These are phyloP conservation scores for Sciaenops ocellatus DNA, from an alignment of 2,797 vertebrate genomes.

Conservation along the genomic window DNA sequence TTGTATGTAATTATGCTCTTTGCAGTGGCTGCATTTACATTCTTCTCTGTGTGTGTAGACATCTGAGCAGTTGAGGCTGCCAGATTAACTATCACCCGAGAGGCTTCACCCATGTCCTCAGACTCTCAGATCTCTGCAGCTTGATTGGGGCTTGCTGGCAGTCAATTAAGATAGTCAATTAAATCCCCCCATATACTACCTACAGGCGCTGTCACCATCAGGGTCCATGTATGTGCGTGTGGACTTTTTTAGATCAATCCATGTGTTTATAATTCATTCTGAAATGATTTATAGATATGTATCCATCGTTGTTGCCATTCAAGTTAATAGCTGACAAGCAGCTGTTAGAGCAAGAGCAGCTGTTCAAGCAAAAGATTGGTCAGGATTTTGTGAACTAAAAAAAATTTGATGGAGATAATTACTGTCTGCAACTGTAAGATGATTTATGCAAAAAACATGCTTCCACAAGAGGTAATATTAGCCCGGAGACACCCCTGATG, in stretches of 20 bases:
- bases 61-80: conserved; percentile 44
- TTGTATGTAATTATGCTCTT: conserved; percentile 40
- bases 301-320: not conserved
- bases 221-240: not conserved
- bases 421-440: conserved; percentile 10
- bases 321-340: not conserved
- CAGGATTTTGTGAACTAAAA: conserved; percentile 10
- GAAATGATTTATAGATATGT: conserved; percentile 9
- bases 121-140: conserved; percentile 51
- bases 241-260: conserved; percentile 1
- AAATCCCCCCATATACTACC: conserved; percentile 18
- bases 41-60: conserved; percentile 28
- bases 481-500: conserved; percentile 2
- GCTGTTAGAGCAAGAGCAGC: conserved; percentile 6
- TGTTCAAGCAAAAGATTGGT: conserved; percentile 3
- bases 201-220: conserved; percentile 14
- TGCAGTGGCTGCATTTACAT: conserved; percentile 29
- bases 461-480: conserved; percentile 18
- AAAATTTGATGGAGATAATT: conserved; percentile 25
- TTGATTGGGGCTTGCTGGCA: conserved; percentile 42
- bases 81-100: conserved; percentile 56
- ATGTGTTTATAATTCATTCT: not conserved
- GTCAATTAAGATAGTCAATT: conserved; percentile 54
- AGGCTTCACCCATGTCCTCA: conserved; percentile 40
- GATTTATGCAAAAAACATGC: conserved; percentile 19